Percentiles rank a stretch among this genome's conserved stretches.
phyloP scores from a whole-genome alignment of 2,888 invertebrate species.

The Falcaria lacertinaria region DNA sequence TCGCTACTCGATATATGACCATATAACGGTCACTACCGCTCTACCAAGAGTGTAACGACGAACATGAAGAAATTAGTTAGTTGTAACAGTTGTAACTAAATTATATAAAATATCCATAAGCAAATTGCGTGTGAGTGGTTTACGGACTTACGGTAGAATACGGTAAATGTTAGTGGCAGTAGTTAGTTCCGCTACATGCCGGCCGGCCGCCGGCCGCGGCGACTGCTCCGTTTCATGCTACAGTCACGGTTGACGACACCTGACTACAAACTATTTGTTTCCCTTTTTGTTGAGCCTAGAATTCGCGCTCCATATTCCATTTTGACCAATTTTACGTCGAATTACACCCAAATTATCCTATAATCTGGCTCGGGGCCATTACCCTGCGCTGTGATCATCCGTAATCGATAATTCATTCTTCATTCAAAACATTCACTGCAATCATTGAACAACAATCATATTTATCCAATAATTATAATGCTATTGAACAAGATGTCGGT shows the following conservation, averaged over 20 bases:
- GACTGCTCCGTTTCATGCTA: conserved; percentile 36
- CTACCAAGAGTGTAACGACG: too few relatives aligned
- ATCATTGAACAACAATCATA: neutral
- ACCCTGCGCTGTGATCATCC: neutral
- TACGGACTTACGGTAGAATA: conserved; percentile 51
- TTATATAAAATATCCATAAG: conserved; percentile 28
- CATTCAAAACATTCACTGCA: neutral
- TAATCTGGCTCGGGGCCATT: neutral
- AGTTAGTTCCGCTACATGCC: conserved; percentile 71
- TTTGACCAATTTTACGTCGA: neutral
- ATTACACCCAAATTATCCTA: neutral
- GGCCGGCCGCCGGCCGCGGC: conserved; percentile 35
- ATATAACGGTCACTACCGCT: too few relatives aligned
- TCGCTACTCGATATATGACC: too few relatives aligned
- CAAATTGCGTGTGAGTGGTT: conserved; percentile 36
- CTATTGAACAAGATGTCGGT: neutral
- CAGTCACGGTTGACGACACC: conserved; percentile 46
- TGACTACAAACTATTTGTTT: conserved; percentile 31
- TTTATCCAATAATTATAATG: neutral
- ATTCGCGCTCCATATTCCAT: neutral
- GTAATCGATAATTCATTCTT: neutral
- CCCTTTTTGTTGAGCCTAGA: conserved; percentile 23
- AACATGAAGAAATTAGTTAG: too few relatives aligned
- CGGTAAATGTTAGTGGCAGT: conserved; percentile 61
- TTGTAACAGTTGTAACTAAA: too few relatives aligned